Percentiles rank a stretch among this genome's conserved stretches.
Conservation (phyloP, 2,888 invertebrate species). For the Cantharis rustica region DNA sequence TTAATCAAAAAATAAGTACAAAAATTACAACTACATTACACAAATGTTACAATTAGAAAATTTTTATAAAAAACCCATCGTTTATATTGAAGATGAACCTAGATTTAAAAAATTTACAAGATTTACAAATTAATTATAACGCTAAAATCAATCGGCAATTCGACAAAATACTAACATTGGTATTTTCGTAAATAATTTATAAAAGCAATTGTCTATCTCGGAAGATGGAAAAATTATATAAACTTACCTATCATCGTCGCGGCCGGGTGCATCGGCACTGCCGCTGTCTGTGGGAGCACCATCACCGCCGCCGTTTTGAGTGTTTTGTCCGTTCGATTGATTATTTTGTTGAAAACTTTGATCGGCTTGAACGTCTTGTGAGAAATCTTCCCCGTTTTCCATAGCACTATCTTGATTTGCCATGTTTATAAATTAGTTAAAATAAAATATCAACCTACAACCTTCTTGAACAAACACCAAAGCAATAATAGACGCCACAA, state of each 20-base stretch:
- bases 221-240: slow-evolving; percentile 9
- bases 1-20: not conserved
- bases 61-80: slow-evolving; percentile 5
- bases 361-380: slow-evolving; percentile 73
- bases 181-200: slow-evolving; percentile 1
- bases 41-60: not conserved
- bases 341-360: slow-evolving; percentile 63
- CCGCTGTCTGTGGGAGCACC: slow-evolving; percentile 72
- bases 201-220: slow-evolving; percentile 10
- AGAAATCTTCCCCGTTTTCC: slow-evolving; percentile 81
- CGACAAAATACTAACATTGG: not conserved
- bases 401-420: slow-evolving; percentile 69
- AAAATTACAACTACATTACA: not conserved
- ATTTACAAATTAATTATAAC: slow-evolving; percentile 21
- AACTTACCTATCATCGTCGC: slow-evolving; percentile 80
- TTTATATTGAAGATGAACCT: slow-evolving; percentile 18
- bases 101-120: slow-evolving; percentile 11
- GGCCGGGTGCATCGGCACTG: slow-evolving; percentile 75
- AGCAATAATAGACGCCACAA: slow-evolving; percentile 24
- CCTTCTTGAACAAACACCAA: slow-evolving; percentile 9
- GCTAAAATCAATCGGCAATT: slow-evolving; percentile 3
- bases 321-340: slow-evolving; percentile 47
- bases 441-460: not conserved
- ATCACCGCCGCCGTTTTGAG: slow-evolving; percentile 66
- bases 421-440: slow-evolving; percentile 52